These are phyloP conservation scores for Trogon melanurus DNA, from an alignment of 2,113 vertebrate genomes.

Conservation along the genomic window DNA sequence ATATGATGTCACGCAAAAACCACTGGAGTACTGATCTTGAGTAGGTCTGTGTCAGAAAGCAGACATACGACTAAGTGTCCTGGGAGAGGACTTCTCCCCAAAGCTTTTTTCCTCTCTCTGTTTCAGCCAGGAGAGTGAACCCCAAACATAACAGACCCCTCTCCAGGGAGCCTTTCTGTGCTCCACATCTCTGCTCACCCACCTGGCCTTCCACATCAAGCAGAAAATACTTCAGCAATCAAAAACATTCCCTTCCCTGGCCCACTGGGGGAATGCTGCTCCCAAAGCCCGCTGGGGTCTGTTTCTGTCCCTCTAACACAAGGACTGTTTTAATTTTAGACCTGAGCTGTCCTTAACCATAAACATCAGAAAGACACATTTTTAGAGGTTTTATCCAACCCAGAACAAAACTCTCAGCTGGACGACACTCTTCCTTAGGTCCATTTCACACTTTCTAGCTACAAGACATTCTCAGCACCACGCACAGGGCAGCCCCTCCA, in stretches of 20 bases:
- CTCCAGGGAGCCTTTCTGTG: not conserved
- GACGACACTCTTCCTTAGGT: not conserved
- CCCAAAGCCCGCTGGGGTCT: not conserved
- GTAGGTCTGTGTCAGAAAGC: conserved; percentile 22
- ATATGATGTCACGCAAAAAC: not conserved
- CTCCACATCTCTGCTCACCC: not conserved
- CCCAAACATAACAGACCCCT: not conserved
- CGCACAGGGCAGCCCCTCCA: not conserved
- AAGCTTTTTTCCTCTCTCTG: not conserved
- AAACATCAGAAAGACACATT: not conserved
- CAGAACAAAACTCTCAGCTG: not conserved
- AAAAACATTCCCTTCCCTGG: conserved; percentile 25
- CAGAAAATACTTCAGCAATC: conserved; percentile 48
- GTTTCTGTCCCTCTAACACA: not conserved
- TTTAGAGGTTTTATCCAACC: not conserved
- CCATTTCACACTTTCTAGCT: not conserved
- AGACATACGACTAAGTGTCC: not conserved
- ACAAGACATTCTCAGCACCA: rapidly evolving
- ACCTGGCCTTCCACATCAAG: conserved; percentile 48
- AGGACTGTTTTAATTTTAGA: conserved; percentile 31
- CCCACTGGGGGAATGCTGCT: not conserved
- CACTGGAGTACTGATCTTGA: not conserved
- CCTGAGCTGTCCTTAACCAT: not conserved
- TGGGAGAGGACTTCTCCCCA: not conserved
- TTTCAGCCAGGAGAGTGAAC: not conserved